Evolutionary conservation across 2,888 invertebrate genomes (phyloP), one percentile per base, ranked within the genome.

Genomic region (Neuroscelio doddi): DNA sequence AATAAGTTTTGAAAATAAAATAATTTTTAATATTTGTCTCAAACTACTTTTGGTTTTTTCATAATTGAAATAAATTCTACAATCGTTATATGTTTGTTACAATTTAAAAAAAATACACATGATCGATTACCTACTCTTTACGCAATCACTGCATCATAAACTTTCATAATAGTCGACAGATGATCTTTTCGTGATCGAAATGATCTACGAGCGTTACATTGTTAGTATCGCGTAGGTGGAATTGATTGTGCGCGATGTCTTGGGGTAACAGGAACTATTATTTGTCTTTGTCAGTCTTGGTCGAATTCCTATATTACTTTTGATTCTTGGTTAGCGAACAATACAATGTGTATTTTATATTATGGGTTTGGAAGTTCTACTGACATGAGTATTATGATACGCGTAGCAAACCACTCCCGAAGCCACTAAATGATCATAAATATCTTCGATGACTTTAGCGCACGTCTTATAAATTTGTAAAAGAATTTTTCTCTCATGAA

Each of bases 391-490:
- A 59, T 55, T 70, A 72, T 75, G 74, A 73, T 67, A 70, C 59
- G 70, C 64, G 71, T 65, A 67, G 71, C 67, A 52, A 75, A 78
- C 78, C 78, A 75, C 77, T 76, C 75, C 78, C 74, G 69, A 73
- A 69, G 68, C 70, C 72, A 69, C 76, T 76, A 76, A 78, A 73
- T 76, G 75, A 68, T 68, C 78, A 74, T 78, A 78, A 78, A 78
- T 77, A 76, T 78, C 71, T 10, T n/a, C 49, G 45, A 46, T 56
- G 55, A 59, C 55, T 52, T 38, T 34, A 49, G 59, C 58, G 45
- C 24, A 64, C 69, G 67, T 70, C 72, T 71, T 67, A 68, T 70
- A 69, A 70, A 75, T 64, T 44, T 64, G 65, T 68, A 58, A 53
- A 67, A 66, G 62, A 59, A 29, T 36, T 64, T 39, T 32, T 34